phyloP scores from a whole-genome alignment of 2,797 vertebrate species.

The Hephaestus fuliginosus region DNA sequence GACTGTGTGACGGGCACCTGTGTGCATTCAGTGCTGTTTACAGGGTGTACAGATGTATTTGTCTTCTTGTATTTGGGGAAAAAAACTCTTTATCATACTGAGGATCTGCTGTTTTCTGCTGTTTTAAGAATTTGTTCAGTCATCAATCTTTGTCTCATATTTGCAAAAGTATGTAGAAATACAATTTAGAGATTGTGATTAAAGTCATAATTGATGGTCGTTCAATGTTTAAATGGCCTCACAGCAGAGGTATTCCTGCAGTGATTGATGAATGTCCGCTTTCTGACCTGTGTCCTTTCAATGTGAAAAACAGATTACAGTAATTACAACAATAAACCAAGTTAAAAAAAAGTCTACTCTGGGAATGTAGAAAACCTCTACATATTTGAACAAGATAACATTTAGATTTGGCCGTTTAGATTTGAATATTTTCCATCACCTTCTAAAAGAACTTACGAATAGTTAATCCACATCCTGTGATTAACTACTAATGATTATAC shows the following conservation, averaged over 20 bases:
- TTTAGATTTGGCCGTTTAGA: background rate
- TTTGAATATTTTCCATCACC: background rate
- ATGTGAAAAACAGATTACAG: constrained; percentile 12
- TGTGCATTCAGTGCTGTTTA: constrained; percentile 49
- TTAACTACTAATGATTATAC: background rate
- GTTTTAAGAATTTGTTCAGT: background rate
- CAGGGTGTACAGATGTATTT: constrained; percentile 29
- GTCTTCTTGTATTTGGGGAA: constrained; percentile 22
- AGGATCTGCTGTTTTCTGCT: background rate
- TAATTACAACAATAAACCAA: background rate
- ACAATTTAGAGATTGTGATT: background rate
- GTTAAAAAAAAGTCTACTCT: background rate
- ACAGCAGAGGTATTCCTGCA: background rate
- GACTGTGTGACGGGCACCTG: constrained; percentile 72
- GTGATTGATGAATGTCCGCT: constrained; percentile 24
- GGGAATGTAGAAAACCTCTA: background rate
- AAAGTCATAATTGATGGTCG: background rate
- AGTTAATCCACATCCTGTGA: background rate
- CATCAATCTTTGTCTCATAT: constrained; percentile 13
- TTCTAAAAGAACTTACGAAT: background rate
- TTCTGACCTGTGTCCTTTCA: constrained; percentile 12
- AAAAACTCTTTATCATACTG: constrained; percentile 15
- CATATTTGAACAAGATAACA: background rate
- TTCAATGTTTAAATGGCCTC: constrained; percentile 8
- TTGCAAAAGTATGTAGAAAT: constrained; percentile 12